Conservation (phyloP, 2,888 invertebrate genomes). For the Xylota segnis region DNA sequence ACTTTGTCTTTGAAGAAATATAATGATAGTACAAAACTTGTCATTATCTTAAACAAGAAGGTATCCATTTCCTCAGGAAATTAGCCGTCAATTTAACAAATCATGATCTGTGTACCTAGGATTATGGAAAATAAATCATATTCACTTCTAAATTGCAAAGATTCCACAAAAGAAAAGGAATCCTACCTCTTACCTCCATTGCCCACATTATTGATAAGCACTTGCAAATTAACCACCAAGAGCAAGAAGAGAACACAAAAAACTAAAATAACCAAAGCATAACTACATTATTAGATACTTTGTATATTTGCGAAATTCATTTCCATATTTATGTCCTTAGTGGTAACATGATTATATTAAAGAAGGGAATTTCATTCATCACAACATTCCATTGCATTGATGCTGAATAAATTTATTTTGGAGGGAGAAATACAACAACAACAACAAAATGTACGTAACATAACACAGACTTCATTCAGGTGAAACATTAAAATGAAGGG, state of each 20-base stretch:
- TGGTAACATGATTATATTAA: conserved; percentile 67
- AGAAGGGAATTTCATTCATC: conserved; percentile 70
- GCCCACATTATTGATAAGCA: conserved; percentile 36
- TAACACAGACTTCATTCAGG: conserved; percentile 55
- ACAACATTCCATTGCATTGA: conserved; percentile 70
- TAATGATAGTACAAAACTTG: neutral
- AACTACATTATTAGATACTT: conserved; percentile 73
- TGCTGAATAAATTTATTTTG: conserved; percentile 65
- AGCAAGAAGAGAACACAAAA: conserved; percentile 4
- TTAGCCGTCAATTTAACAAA: conserved; percentile 42
- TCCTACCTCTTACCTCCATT: neutral
- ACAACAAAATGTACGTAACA: conserved; percentile 16
- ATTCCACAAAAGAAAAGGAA: conserved; percentile 8
- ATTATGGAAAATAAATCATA: conserved; percentile 25
- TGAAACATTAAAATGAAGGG: conserved; percentile 58
- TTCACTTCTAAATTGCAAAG: conserved; percentile 38
- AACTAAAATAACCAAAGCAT: conserved; percentile 40
- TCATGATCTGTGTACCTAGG: conserved; percentile 26
- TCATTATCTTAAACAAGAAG: conserved; percentile 8
- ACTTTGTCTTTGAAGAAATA: too few species aligned
- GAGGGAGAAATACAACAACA: conserved; percentile 45
- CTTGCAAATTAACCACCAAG: neutral
- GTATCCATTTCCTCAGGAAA: conserved; percentile 6
- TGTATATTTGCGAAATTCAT: conserved; percentile 73
- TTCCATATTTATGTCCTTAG: conserved; percentile 73